phyloP scores from a whole-genome alignment of 2,888 invertebrate species.

The Hirtodrosophila duncani region DNA sequence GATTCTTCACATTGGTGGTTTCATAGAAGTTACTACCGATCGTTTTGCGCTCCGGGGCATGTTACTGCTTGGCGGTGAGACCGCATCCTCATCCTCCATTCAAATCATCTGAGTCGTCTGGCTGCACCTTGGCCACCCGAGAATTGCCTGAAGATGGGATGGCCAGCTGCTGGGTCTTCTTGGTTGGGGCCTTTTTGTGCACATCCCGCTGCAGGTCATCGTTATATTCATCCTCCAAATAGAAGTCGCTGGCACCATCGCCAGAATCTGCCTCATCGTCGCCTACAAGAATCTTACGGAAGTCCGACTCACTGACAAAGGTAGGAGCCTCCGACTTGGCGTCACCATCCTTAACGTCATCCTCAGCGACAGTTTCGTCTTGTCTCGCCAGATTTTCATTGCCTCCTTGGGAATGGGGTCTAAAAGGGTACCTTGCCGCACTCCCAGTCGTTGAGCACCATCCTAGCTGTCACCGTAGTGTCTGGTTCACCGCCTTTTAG shows the following conservation, averaged over 20 bases:
- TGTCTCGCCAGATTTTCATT: slow-evolving; percentile 53
- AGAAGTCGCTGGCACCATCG: slow-evolving; percentile 84
- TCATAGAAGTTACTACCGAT: slow-evolving; percentile 94
- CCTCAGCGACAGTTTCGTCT: slow-evolving; percentile 7
- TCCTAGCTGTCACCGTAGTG: slow-evolving; percentile 90
- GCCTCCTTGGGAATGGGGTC: slow-evolving; percentile 80
- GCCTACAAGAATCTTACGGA: slow-evolving; percentile 87
- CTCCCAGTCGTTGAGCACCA: slow-evolving; percentile 99
- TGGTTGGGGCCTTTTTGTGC: slow-evolving; percentile 76
- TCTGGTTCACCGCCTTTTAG: slow-evolving; percentile 99
- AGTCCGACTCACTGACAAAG: slow-evolving; percentile 80
- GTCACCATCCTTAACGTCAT: slow-evolving; percentile 33
- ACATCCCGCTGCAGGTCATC: slow-evolving; percentile 77
- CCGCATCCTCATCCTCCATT: slow-evolving; percentile 48
- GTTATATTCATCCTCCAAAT: slow-evolving; percentile 83
- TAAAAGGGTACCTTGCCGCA: slow-evolving; percentile 98
- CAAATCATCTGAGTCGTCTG: slow-evolving; percentile 78
- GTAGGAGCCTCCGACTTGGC: slow-evolving; percentile 73
- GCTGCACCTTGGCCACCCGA: slow-evolving; percentile 79
- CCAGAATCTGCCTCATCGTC: slow-evolving; percentile 79
- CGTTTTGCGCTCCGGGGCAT: slow-evolving; percentile 87
- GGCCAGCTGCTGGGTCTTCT: slow-evolving; percentile 77
- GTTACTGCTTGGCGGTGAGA: slow-evolving; percentile 87
- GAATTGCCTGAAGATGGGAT: slow-evolving; percentile 81
- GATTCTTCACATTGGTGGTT: slow-evolving; percentile 92